phyloP scores from a whole-genome alignment of 2,113 vertebrate species.

The Platanista minor region DNA sequence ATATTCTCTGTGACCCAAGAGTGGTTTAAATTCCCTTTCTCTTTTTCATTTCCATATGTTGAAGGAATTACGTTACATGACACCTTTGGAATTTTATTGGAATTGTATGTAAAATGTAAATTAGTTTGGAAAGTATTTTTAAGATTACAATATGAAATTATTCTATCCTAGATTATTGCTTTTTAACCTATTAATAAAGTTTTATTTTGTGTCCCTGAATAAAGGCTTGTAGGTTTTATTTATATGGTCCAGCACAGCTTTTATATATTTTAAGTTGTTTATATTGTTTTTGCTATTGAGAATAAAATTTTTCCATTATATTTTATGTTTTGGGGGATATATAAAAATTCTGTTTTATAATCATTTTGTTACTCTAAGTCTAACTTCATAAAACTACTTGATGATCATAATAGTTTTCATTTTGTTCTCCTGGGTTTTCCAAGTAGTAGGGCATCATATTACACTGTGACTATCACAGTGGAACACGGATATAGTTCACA shows the following conservation, averaged over 20 bases:
- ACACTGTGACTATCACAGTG: not conserved
- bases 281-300: not conserved
- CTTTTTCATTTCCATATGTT: not conserved
- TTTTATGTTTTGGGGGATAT: not conserved
- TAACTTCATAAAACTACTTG: not conserved
- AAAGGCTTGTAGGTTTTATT: not conserved
- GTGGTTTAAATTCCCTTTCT: not conserved
- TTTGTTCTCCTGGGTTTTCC: not conserved
- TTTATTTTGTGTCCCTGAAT: not conserved
- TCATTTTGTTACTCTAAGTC: not conserved
- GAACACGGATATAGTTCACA: not conserved
- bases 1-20: not conserved
- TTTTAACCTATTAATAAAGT: not conserved
- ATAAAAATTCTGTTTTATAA: not conserved
- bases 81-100: not conserved
- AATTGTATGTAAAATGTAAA: not conserved
- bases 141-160: not conserved
- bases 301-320: not conserved
- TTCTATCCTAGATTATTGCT: not conserved
- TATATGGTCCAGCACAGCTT: not conserved
- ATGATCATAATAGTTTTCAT: not conserved
- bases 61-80: not conserved
- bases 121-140: not conserved
- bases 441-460: not conserved
- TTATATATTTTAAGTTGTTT: not conserved